Percentiles rank a stretch among this genome's conserved stretches.
Conservation (phyloP, 1,140 invertebrate genomes). For the Psix sp. region DNA sequence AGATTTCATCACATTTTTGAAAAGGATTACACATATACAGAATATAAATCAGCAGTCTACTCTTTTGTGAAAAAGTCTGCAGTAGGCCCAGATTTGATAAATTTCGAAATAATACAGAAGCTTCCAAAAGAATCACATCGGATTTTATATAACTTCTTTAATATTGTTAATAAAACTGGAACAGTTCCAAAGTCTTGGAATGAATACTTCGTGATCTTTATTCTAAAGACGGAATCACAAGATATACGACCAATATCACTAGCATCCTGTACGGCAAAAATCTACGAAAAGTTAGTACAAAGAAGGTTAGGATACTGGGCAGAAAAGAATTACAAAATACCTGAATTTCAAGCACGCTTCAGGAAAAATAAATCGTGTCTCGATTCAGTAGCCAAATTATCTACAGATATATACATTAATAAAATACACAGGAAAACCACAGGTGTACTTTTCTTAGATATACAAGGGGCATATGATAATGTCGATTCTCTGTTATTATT, state of each 20-base stretch:
- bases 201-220: conserved; percentile 6
- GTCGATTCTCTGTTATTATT: not conserved
- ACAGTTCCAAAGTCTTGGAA: not conserved
- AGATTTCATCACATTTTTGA: not conserved
- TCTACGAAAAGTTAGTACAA: conserved; percentile 6
- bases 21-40: not conserved
- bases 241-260: conserved; percentile 2
- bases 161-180: not conserved
- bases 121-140: not conserved
- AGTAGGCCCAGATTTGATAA: not conserved
- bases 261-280: conserved; percentile 1
- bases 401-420: too few species aligned
- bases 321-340: conserved; percentile 3
- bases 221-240: not conserved
- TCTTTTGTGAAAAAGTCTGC: not conserved
- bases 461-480: conserved; percentile 3
- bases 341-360: not conserved
- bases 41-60: not conserved
- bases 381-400: not conserved
- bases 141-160: not conserved
- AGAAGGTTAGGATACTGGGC: conserved; percentile 6
- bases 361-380: not conserved
- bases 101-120: not conserved
- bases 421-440: too few species aligned
- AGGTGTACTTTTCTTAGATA: not conserved